These are phyloP conservation scores for Eupeodes latifasciatus DNA, from an alignment of 2,888 invertebrate genomes.

Conservation along the genomic window DNA sequence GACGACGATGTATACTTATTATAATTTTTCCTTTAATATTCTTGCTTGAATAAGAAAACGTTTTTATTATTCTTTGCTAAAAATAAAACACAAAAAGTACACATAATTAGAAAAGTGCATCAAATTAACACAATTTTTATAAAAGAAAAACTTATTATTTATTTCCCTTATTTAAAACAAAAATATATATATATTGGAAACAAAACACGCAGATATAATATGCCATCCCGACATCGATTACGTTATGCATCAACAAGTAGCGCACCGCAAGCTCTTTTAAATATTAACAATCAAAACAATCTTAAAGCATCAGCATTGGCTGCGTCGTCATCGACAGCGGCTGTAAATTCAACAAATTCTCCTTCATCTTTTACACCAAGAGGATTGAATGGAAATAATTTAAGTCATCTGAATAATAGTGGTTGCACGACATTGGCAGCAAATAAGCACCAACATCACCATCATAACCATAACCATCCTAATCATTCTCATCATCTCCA, in stretches of 20 bases:
- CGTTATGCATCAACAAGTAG: conserved; percentile 78
- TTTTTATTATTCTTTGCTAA: conserved; percentile 20
- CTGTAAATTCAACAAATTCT: conserved; percentile 19
- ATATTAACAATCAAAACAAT: conserved; percentile 74
- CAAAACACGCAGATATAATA: conserved; percentile 69
- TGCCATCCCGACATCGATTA: conserved; percentile 78
- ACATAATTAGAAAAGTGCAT: neutral
- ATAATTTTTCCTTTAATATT: neutral
- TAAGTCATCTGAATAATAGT: conserved; percentile 44
- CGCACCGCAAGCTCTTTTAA: conserved; percentile 77
- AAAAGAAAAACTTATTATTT: conserved; percentile 53
- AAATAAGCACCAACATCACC: conserved; percentile 41
- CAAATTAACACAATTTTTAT: neutral
- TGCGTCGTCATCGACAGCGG: neutral
- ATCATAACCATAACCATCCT: conserved; percentile 38
- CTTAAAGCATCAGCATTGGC: conserved; percentile 47
- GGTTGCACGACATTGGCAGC: conserved; percentile 37
- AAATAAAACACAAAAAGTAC: neutral
- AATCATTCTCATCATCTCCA: conserved; percentile 47
- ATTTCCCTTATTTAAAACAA: conserved; percentile 64
- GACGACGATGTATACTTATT: no score
- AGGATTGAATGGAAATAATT: conserved; percentile 52
- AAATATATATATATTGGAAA: conserved; percentile 76
- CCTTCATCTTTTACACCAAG: conserved; percentile 27
- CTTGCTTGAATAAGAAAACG: neutral